Evolutionary conservation across 2,797 vertebrate genomes (phyloP).

Genomic region (Alca torda): DNA sequence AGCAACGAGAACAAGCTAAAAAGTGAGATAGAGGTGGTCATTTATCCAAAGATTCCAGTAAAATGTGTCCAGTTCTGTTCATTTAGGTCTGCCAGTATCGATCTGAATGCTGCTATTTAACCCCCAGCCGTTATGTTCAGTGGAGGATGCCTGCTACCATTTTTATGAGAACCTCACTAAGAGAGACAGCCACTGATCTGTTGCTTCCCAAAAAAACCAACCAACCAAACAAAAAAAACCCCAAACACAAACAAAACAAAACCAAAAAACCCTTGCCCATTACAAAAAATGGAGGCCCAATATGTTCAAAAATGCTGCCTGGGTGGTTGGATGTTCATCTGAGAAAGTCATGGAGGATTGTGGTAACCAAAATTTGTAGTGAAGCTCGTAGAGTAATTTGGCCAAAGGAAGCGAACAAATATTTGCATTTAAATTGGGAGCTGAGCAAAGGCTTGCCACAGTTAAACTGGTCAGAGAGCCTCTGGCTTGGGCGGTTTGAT

Average conservation of each 20-base stretch:
- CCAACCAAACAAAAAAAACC: fast-evolving
- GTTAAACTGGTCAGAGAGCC: not conserved
- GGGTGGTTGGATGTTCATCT: not conserved
- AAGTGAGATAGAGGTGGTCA: fast-evolving
- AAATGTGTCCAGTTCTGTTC: not conserved
- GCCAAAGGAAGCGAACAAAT: not conserved
- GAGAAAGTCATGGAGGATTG: not conserved
- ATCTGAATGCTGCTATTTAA: not conserved
- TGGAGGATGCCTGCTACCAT: not conserved
- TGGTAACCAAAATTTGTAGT: not conserved
- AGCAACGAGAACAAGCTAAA: not conserved
- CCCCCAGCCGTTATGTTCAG: not conserved
- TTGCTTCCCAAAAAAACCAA: not conserved
- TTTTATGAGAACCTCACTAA: not conserved
- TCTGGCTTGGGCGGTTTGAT: not conserved
- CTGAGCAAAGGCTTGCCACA: not conserved
- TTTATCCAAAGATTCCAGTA: not conserved
- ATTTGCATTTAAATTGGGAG: not conserved
- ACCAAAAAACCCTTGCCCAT: fast-evolving
- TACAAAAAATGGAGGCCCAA: not conserved
- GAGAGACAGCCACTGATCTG: not conserved
- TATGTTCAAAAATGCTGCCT: not conserved
- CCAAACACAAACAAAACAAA: not conserved
- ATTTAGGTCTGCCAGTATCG: not conserved
- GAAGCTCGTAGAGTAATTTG: not conserved